Evolutionary conservation across 1,140 invertebrate genomes (phyloP).

Genomic region (Drosophila ercepeae): DNA sequence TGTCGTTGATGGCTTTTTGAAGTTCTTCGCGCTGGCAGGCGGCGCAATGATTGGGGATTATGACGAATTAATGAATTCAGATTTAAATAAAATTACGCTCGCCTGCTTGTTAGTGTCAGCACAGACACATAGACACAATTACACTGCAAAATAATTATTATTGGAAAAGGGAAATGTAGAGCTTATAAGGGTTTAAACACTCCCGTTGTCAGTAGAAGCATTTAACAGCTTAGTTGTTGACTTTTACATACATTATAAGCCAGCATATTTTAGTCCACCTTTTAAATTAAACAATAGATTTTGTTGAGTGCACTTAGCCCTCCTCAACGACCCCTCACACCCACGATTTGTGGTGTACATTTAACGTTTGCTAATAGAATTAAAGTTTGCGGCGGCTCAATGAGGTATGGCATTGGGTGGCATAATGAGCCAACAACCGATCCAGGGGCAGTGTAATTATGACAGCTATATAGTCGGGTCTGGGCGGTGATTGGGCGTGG

Average conservation of each 20-base stretch:
- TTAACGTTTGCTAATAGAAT: constrained; percentile 83
- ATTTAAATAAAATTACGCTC: constrained; percentile 82
- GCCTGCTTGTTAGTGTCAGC: constrained; percentile 72
- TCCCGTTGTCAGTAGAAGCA: too few relatives aligned
- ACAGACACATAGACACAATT: constrained; percentile 29
- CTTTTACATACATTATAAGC: too few relatives aligned
- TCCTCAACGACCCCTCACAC: constrained; percentile 1
- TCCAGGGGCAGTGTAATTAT: constrained; percentile 62
- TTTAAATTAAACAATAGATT: neutral
- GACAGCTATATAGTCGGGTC: constrained; percentile 38
- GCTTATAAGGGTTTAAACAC: too few relatives aligned
- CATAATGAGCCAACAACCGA: constrained; percentile 64
- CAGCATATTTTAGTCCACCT: neutral
- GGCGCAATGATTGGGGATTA: constrained; percentile 81
- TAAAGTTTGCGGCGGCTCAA: constrained; percentile 73
- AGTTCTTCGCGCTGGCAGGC: constrained; percentile 61
- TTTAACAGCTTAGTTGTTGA: too few relatives aligned
- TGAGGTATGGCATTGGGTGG: constrained; percentile 4
- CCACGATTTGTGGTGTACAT: constrained; percentile 45
- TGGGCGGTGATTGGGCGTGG: constrained; percentile 15
- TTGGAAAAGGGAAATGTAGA: too few relatives aligned
- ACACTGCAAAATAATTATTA: neutral
- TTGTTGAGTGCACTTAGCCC: neutral
- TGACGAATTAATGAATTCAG: constrained; percentile 83
- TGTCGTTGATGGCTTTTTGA: constrained; percentile 83